Percentiles rank a stretch among this genome's conserved stretches.
Evolutionary conservation across 1,140 invertebrate species (phyloP).

Genomic region (Vanessa tameamea): DNA sequence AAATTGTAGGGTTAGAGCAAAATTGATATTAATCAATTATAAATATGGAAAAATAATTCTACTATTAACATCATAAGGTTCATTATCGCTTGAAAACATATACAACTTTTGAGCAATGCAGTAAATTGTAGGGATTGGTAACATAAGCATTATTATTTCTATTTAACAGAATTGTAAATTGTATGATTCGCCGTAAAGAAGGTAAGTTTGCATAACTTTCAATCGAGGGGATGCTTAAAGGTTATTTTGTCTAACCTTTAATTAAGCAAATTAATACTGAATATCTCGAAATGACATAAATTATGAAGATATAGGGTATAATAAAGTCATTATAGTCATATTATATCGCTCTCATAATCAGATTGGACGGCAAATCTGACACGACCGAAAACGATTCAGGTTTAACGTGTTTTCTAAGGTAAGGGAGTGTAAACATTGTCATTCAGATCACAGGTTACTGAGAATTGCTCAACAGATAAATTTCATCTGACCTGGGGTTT

Average conservation of each 20-base stretch:
- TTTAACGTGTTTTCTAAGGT: too few relatives aligned
- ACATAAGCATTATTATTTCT: constrained; percentile 21
- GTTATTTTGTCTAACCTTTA: constrained; percentile 4
- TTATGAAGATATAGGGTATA: not conserved
- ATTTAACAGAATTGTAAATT: constrained; percentile 26
- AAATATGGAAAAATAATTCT: not conserved
- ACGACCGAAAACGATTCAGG: too few relatives aligned
- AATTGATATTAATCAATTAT: not conserved
- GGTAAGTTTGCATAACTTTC: constrained; percentile 20
- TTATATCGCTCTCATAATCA: too few relatives aligned
- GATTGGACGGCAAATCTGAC: too few relatives aligned
- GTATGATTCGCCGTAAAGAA: constrained; percentile 5
- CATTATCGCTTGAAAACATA: not conserved
- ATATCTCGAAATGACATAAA: not conserved
- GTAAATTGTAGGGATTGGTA: constrained; percentile 15
- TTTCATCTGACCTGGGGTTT: too few relatives aligned
- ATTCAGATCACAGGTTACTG: too few relatives aligned
- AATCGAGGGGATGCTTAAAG: constrained; percentile 16
- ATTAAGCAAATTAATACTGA: not conserved
- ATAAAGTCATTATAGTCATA: too few relatives aligned
- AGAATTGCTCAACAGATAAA: too few relatives aligned
- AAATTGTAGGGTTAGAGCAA: not conserved
- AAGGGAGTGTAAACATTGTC: too few relatives aligned
- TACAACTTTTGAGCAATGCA: not conserved
- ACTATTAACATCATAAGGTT: not conserved